A percentile compares a stretch with the other conserved stretches of the same genome.
Evolutionary conservation across 2,113 vertebrate genomes (phyloP).

Genomic region (Oophaga pumilio): DNA sequence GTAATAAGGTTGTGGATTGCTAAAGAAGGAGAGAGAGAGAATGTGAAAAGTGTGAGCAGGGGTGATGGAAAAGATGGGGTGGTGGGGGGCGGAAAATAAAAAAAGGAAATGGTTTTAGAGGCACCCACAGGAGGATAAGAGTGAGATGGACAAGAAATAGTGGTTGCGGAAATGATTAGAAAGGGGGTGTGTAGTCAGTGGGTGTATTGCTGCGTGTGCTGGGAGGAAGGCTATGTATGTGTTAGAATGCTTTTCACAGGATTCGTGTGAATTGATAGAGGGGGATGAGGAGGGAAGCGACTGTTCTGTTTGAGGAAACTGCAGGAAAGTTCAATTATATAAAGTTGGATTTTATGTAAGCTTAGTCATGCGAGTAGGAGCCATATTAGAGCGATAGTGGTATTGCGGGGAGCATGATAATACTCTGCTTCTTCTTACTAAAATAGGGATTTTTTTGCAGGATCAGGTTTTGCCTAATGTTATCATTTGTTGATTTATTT

Average conservation of each 20-base stretch:
- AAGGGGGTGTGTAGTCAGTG: constrained; percentile 43
- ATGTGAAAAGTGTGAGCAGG: constrained; percentile 42
- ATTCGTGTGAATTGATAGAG: constrained; percentile 30
- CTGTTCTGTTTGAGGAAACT: constrained; percentile 33
- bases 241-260: constrained; percentile 27
- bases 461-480: not conserved
- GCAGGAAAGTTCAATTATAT: constrained; percentile 4
- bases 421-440: not conserved
- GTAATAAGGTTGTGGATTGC: constrained; percentile 54
- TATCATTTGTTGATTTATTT: not conserved
- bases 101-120: constrained; percentile 36
- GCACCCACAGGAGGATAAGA: constrained; percentile 29
- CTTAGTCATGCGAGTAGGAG: not conserved
- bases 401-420: not conserved
- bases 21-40: constrained; percentile 47
- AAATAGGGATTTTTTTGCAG: not conserved
- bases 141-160: constrained; percentile 22
- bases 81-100: constrained; percentile 16
- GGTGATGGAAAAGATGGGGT: constrained; percentile 44
- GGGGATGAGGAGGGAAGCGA: constrained; percentile 16
- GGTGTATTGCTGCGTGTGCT: constrained; percentile 45
- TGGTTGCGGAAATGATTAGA: constrained; percentile 30
- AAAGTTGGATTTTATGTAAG: constrained; percentile 5
- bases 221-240: constrained; percentile 41
- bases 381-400: not conserved